phyloP scores from a whole-genome alignment of 2,797 vertebrate genomes.

The Kryptolebias ocellatus region DNA sequence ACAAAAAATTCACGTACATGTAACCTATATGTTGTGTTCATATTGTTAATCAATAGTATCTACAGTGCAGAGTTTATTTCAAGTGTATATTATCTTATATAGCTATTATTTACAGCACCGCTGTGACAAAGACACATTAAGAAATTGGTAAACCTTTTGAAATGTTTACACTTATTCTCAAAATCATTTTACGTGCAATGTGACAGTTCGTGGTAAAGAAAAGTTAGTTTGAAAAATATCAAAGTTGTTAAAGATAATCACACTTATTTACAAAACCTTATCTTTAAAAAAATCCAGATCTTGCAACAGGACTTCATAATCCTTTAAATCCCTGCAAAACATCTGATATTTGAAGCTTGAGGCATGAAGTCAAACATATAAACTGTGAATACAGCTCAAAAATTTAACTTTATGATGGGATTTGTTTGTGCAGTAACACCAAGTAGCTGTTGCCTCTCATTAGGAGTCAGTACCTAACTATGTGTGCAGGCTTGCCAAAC shows the following conservation, averaged over 20 bases:
- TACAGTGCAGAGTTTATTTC: constrained; percentile 45
- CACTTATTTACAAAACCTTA: too few species aligned
- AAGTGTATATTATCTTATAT: constrained; percentile 33
- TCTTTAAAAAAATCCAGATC: too few species aligned
- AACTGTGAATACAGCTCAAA: not conserved
- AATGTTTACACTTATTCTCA: not conserved
- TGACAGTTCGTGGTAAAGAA: constrained; percentile 10
- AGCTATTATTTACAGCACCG: constrained; percentile 43
- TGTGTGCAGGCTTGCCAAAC: too few species aligned
- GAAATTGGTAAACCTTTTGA: too few species aligned
- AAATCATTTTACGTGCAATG: too few species aligned
- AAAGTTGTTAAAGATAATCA: too few species aligned
- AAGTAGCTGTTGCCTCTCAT: too few species aligned
- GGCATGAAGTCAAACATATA: not conserved
- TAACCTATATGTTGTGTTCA: constrained; percentile 17
- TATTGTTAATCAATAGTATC: constrained; percentile 38
- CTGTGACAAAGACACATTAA: not conserved
- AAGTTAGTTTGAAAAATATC: not conserved
- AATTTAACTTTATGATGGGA: not conserved
- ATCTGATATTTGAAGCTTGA: not conserved
- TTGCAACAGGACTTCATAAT: too few species aligned
- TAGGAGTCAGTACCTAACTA: too few species aligned
- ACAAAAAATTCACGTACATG: constrained; percentile 59
- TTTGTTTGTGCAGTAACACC: too few species aligned
- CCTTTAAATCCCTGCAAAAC: not conserved